phyloP scores from a whole-genome alignment of 2,113 vertebrate genomes.

The Electrona antarctica region DNA sequence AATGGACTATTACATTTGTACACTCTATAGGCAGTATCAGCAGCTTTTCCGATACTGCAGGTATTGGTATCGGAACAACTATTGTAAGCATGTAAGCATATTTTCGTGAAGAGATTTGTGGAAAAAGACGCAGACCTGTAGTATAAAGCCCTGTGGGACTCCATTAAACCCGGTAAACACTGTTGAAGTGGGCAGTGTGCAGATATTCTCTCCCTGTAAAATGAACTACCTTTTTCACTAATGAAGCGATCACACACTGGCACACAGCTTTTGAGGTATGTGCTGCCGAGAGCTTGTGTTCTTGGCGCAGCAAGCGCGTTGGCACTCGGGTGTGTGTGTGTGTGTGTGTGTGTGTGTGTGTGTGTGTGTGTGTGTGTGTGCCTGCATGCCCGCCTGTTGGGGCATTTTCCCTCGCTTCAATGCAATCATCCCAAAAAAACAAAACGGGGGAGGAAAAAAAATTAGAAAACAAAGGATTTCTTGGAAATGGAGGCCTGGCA shows the following conservation, averaged over 20 bases:
- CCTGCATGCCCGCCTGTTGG: not conserved
- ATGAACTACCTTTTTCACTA: constrained; percentile 24
- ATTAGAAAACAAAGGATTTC: constrained; percentile 11
- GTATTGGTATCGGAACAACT: too few species aligned
- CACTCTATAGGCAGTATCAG: too few species aligned
- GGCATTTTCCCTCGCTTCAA: constrained; percentile 30
- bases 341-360: constrained; percentile 3
- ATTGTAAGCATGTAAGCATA: too few species aligned
- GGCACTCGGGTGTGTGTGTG: not conserved
- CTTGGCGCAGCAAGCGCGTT: not conserved
- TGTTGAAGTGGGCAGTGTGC: not conserved
- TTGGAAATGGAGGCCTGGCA: constrained; percentile 34
- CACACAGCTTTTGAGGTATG: constrained; percentile 34
- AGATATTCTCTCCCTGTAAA: not conserved
- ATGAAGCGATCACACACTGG: constrained; percentile 17
- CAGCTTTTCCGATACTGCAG: too few species aligned
- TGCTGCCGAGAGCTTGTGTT: constrained; percentile 4
- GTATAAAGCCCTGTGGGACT: too few species aligned
- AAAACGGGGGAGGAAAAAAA: not conserved
- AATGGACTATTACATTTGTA: too few species aligned
- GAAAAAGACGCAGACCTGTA: too few species aligned
- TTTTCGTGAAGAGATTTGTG: too few species aligned
- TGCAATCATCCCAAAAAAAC: constrained; percentile 10
- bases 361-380: constrained; percentile 1
- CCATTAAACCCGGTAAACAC: too few species aligned